phyloP scores from a whole-genome alignment of 2,888 invertebrate genomes.

The Amphipyra tragopoginis region DNA sequence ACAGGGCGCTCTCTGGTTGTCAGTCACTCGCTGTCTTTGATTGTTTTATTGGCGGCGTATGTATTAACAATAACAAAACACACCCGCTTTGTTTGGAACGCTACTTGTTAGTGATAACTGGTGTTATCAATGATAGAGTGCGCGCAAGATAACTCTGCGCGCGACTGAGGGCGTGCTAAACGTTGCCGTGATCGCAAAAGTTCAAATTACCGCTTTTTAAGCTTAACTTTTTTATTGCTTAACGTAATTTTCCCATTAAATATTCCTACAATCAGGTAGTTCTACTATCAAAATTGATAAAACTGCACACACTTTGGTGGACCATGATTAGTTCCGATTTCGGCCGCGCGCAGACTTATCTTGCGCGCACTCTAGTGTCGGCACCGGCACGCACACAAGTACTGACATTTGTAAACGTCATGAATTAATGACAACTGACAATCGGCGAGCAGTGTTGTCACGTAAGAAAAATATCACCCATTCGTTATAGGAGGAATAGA shows the following conservation, averaged over 20 bases:
- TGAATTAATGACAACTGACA: slow-evolving; percentile 30
- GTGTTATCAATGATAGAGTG: slow-evolving; percentile 33
- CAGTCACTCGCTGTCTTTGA: neutral
- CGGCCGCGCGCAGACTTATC: too few species aligned
- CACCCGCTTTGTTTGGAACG: slow-evolving; percentile 29
- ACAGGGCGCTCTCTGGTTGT: slow-evolving; percentile 19
- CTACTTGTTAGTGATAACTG: slow-evolving; percentile 43
- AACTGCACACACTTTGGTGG: too few species aligned
- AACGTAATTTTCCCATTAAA: too few species aligned
- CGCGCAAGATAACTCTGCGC: too few species aligned
- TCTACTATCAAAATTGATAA: too few species aligned
- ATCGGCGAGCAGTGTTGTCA: slow-evolving; percentile 38
- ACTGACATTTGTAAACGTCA: slow-evolving; percentile 35
- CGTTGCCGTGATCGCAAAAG: too few species aligned
- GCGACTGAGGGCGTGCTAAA: too few species aligned
- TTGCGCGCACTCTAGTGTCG: too few species aligned
- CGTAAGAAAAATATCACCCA: slow-evolving; percentile 10
- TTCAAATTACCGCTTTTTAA: too few species aligned
- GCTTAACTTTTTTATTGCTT: too few species aligned
- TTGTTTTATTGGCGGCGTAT: slow-evolving; percentile 4
- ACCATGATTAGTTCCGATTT: too few species aligned
- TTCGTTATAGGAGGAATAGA: slow-evolving; percentile 25
- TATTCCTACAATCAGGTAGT: too few species aligned
- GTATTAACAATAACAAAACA: slow-evolving; percentile 40
- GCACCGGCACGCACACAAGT: neutral